A percentile compares a stretch with the other conserved stretches of the same genome.
These are phyloP conservation scores for Helicolenus hilgendorfi DNA, from an alignment of 2,797 vertebrate genomes.

Conservation along the genomic window DNA sequence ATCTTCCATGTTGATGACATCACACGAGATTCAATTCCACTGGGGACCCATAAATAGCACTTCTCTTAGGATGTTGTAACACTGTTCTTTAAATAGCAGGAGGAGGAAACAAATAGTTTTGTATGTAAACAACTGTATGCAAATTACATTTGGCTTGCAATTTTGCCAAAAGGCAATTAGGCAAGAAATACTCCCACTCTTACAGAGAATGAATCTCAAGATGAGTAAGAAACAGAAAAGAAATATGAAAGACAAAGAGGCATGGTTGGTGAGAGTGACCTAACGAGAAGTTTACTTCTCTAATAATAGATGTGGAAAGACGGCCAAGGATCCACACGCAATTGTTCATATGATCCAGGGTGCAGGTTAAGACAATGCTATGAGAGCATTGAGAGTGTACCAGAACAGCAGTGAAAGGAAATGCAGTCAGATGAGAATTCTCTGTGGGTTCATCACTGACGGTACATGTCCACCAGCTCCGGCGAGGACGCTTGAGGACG, in stretches of 20 bases:
- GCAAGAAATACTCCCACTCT: neutral
- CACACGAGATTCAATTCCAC: neutral
- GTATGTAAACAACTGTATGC: constrained; percentile 5
- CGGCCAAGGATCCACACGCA: neutral
- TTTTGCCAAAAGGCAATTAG: constrained; percentile 40
- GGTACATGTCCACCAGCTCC: too few relatives aligned
- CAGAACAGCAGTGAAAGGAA: neutral
- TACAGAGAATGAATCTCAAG: neutral
- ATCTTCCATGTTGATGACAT: neutral
- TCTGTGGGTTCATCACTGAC: neutral
- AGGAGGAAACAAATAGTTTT: constrained; percentile 17
- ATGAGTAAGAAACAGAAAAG: neutral
- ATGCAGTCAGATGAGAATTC: neutral
- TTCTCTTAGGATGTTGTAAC: constrained; percentile 7
- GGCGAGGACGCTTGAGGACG: too few relatives aligned
- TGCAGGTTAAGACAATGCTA: neutral
- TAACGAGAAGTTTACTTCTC: neutral
- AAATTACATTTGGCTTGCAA: constrained; percentile 1
- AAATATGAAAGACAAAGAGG: neutral
- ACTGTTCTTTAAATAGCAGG: constrained; percentile 44
- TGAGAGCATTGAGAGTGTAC: neutral
- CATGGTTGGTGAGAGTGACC: neutral
- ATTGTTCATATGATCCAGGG: neutral
- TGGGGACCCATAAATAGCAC: constrained; percentile 16
- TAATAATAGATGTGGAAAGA: neutral